Evolutionary conservation across 1,140 invertebrate species (phyloP).

Genomic region (Coptotermes formosanus): DNA sequence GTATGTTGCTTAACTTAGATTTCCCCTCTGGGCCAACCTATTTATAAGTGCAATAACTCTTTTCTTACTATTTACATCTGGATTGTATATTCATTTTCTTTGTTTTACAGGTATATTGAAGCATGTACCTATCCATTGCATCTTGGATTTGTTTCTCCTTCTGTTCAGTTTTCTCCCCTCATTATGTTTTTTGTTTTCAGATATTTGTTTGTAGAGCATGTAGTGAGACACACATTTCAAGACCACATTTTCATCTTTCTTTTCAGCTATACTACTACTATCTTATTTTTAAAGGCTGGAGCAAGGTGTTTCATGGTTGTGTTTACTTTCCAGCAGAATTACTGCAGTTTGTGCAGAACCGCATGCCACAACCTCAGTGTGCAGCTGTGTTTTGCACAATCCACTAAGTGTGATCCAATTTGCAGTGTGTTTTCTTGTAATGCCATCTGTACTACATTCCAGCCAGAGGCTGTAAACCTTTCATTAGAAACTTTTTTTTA

Average conservation of each 20-base stretch:
- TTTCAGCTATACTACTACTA: neutral
- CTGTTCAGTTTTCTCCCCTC: neutral
- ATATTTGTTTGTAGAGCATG: neutral
- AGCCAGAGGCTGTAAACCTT: no score
- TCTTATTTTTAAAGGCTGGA: neutral
- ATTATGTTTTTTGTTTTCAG: neutral
- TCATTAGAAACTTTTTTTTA: no score
- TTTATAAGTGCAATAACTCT: neutral
- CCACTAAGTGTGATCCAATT: no score
- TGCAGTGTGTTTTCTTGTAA: no score
- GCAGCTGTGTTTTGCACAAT: no score
- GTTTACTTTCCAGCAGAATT: neutral
- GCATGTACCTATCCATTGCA: slow-evolving; percentile 15
- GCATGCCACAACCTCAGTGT: slow-evolving; percentile 9
- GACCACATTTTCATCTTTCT: neutral
- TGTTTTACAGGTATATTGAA: slow-evolving; percentile 30
- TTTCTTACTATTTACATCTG: neutral
- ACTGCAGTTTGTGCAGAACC: neutral
- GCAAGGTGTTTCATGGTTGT: neutral
- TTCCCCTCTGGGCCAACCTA: neutral
- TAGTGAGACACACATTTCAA: neutral
- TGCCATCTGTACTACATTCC: no score
- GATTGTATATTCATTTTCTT: neutral
- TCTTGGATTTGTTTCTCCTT: neutral
- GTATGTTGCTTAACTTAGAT: neutral